Percentiles rank a stretch among this genome's conserved stretches.
phyloP scores from a whole-genome alignment of 1,140 invertebrate species.

The Zaprionus nigranus region DNA sequence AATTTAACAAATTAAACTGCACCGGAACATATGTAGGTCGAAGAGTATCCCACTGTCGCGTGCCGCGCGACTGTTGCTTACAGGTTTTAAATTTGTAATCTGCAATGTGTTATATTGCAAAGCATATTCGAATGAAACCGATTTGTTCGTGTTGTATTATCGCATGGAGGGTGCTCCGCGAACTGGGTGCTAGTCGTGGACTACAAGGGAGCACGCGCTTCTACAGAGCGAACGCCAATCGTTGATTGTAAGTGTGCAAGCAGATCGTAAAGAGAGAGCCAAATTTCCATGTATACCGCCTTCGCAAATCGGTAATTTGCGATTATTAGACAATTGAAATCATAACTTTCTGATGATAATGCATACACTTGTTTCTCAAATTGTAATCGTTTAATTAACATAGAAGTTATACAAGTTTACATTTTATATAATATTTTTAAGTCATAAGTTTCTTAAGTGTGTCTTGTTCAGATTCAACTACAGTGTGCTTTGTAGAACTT shows the following conservation, averaged over 20 bases:
- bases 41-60: too few relatives aligned
- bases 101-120: constrained; percentile 42
- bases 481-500: background rate
- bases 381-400: too few relatives aligned
- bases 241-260: background rate
- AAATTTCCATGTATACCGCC: background rate
- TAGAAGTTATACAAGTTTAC: too few relatives aligned
- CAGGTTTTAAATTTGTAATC: constrained; percentile 4
- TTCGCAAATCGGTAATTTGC: too few relatives aligned
- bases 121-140: constrained; percentile 45
- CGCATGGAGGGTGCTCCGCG: constrained; percentile 43
- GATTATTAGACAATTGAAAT: too few relatives aligned
- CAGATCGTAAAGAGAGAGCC: background rate
- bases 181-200: constrained; percentile 52
- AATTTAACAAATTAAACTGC: too few relatives aligned
- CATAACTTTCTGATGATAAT: too few relatives aligned
- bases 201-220: constrained; percentile 15
- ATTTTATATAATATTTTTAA: background rate
- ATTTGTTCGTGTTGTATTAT: constrained; percentile 40
- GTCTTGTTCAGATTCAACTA: constrained; percentile 2
- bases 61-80: too few relatives aligned
- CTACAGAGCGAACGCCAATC: background rate
- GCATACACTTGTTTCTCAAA: too few relatives aligned
- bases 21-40: too few relatives aligned
- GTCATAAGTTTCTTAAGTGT: constrained; percentile 32